Evolutionary conservation across 1,140 invertebrate species (phyloP), one percentile per base, ranked within the genome.

Genomic region (Pristionchus pacificus): DNA sequence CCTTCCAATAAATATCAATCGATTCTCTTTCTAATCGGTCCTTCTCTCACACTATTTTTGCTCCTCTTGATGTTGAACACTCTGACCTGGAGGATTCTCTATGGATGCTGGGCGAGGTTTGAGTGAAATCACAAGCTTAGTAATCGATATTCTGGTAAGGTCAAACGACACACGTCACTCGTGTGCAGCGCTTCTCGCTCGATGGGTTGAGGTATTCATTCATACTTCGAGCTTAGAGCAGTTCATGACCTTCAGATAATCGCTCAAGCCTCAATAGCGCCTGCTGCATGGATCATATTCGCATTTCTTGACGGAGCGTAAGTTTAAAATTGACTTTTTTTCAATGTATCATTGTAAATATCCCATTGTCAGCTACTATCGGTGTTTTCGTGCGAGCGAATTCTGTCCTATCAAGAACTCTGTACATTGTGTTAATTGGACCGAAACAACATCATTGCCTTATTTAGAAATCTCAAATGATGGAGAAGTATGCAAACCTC

Each of bases 41-140:
- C 78, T 19, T 63, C 74, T n/a, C 28, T 78, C 2, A 80, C 80
- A 10, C 59, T 79, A 49, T 78, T 79, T 57, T 38, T 79, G 15
- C 70, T 82, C 33, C 77, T 63, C 14, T 65, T 79, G 3, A 74
- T 80, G 33, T 60, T 79, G 13, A 79, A 79, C 63, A 67, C 77
- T 10, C 81, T 80, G 6, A 81, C 79, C 2, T 79, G 78, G 78
- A 76, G 71, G 58, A 31, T 79, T 0, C 77, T 83, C 27, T 80
- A 79, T 55, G 78, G 78, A 19, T 79, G 78, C 24, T 81, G 69
- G 30, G 79, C 72, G 31, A 70, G 78, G 78, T 81, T 25, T 15
- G 24, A 28, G 2, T 29, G 1, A 24, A 1, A 10, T 27, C 27
- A 14, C 15, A 31, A 15, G 28, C 27, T 27, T 2, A 49, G 1